Base-by-base conservation (phyloP, 2,888 invertebrate species). In the Noctua fimbriata region DNA sequence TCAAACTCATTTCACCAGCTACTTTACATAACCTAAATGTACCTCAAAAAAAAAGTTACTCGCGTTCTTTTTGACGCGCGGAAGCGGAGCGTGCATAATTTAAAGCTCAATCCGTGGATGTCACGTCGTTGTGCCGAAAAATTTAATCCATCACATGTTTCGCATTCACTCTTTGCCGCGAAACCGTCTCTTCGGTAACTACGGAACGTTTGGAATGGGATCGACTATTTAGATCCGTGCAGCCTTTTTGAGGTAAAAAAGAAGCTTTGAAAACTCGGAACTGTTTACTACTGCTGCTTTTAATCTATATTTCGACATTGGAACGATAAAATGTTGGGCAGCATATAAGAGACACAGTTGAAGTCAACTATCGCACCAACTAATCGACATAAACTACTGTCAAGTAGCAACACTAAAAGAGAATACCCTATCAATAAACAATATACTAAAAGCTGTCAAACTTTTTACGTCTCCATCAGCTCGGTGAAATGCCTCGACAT, bases 71-170 rank as follows among this genome's bases (percentile, higher is more conserved):
- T 87, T 89, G 89, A 90, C 86, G 87, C 81, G 85, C 86, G 87
- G 87, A 91, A 90, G 85, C 84, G 89, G 76, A 82, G 80, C 89
- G 81, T 94, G 93, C 94, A 95, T 94, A 94, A 94, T 95, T 94
- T 92, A 95, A 88, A 83, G 89, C 91, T 93, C 93, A 93, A 94
- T 94, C 92, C 91, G 89, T 85, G 91, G 89, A 87, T 92, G 94
- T 94, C 94, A 94, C 94, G 96, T 95, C 96, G 92, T 87, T 88
- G 87, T 91, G 91, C 92, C 92, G 93, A 95, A 94, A 95, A 95
- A 95, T 95, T 93, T 95, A 95, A 96, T 96, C 96, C 95, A 95
- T 96, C 96, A 95, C 92, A 92, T 88, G 89, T 83, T 89, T 84
- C 87, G 78, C 89, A 89, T 88, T 89, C 89, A 88, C 88, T 88